Base-by-base conservation (phyloP, 2,797 vertebrate genomes). In the Zalophus californianus region DNA sequence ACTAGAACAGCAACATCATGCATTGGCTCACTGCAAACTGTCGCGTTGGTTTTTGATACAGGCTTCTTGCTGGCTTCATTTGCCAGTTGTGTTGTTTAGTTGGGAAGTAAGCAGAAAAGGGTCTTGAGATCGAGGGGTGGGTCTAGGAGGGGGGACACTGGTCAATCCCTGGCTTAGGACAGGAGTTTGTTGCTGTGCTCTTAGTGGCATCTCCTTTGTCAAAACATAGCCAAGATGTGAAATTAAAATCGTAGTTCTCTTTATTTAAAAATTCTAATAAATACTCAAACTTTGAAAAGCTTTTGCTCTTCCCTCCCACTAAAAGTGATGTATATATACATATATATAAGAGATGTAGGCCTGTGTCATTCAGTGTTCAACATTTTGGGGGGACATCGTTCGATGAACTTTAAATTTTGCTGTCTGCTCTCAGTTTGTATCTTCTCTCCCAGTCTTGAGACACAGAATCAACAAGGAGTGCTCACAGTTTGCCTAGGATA, bases 171-270 rank as follows among this genome's bases (percentile, higher is more conserved):
- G 98, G 98, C 98, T 98, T 97, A 90, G 97, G 97, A 96, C 97
- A 96, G 97, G 97, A 98, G 38, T 90, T 84, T 64, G 97, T 98
- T 98, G 97, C 98, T 98, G 77, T 89, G 12, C 88, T 97, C 12
- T 58, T 96, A 94, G 98, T 98, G 93, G 97, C 97, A 96, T 97
- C 98, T 98, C 97, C 97, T 98, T 97, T 98, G 98, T 98, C 98
- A 98, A 95, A 98, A 96, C 97, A 97, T 93, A 98, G 98, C 98
- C 98, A 98, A 98, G 98, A 98, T 99, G 98, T 98, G 98, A 98
- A 98, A 97, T 98, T 97, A 96, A 98, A 98, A 96, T 98, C 97
- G 77, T 98, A 98, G 98, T 98, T 95, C 97, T 98, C 98, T 98
- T 96, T 98, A 98, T 98, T 98, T 98, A 98, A 98, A 97, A 98